A percentile compares a stretch with the other conserved stretches of the same genome.
Conservation (phyloP, 1,140 invertebrate species). For the Drosophila lacertosa region DNA sequence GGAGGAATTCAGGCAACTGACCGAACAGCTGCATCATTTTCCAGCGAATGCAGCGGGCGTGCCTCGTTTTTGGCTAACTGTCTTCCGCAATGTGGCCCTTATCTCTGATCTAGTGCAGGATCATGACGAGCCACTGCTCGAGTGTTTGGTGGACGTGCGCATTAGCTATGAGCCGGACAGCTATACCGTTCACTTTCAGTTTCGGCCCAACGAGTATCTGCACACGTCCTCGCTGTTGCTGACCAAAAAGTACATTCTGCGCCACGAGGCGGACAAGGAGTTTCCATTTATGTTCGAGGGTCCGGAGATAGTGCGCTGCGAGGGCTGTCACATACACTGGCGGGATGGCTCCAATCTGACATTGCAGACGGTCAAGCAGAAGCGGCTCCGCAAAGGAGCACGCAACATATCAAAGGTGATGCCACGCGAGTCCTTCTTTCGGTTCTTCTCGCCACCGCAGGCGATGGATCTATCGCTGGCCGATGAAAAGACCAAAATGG, state of each 20-base stretch:
- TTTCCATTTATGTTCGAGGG: conserved; percentile 98
- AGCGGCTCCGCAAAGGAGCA: conserved; percentile 97
- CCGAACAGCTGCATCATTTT: conserved; percentile 45
- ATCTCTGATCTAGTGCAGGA: conserved; percentile 96
- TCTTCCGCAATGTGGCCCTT: conserved; percentile 96
- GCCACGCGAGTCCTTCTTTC: conserved; percentile 97
- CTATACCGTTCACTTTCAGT: conserved; percentile 92
- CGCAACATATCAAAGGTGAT: conserved; percentile 96
- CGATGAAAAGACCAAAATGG: conserved; percentile 68
- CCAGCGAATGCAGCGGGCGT: conserved; percentile 91
- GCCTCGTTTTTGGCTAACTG: conserved; percentile 98
- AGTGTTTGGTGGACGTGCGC: conserved; percentile 95
- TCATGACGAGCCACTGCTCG: conserved; percentile 96
- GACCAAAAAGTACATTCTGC: conserved; percentile 97
- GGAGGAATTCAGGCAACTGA: conserved; percentile 71
- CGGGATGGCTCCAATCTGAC: conserved; percentile 98
- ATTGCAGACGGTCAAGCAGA: conserved; percentile 97
- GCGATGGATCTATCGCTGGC: conserved; percentile 89
- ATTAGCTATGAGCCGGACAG: conserved; percentile 87
- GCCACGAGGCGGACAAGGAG: conserved; percentile 93
- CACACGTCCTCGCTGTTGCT: conserved; percentile 94
- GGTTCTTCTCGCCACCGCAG: conserved; percentile 96
- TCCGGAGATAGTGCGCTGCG: conserved; percentile 97
- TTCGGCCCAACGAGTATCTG: conserved; percentile 97
- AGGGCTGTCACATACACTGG: conserved; percentile 96